Conservation (phyloP, 2,797 vertebrate species). For the Centroberyx gerrardi region DNA sequence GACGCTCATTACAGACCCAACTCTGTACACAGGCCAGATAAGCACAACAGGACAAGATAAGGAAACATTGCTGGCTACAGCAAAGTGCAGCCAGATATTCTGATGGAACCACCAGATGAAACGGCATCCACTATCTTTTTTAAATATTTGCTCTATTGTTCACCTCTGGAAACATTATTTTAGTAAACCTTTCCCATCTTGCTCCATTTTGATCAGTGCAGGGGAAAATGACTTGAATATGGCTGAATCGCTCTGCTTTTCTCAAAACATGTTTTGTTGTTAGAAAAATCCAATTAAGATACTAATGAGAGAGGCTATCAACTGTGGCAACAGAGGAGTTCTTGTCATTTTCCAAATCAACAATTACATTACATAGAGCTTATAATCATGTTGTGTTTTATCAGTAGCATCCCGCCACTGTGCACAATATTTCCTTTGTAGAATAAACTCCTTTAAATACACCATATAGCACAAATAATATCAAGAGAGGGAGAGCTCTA, state of each 20-base stretch:
- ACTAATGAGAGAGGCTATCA: conserved; percentile 90
- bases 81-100: conserved; percentile 69
- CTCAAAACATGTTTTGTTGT: conserved; percentile 58
- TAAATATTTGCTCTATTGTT: conserved; percentile 46
- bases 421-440: background rate
- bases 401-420: background rate
- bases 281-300: conserved; percentile 91
- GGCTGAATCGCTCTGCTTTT: conserved; percentile 6
- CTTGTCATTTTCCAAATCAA: background rate
- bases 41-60: conserved; percentile 87
- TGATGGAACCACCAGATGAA: conserved; percentile 71
- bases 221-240: background rate
- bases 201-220: conserved; percentile 26
- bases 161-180: conserved; percentile 23
- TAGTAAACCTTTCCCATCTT: background rate
- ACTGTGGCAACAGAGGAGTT: conserved; percentile 90
- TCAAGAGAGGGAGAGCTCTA: conserved; percentile 1
- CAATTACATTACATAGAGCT: background rate
- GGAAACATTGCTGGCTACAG: conserved; percentile 64
- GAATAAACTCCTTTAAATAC: background rate
- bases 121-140: conserved; percentile 40
- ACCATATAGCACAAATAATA: conserved; percentile 55
- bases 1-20: conserved; percentile 77
- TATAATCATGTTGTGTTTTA: background rate
- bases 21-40: conserved; percentile 85